Base-by-base conservation (phyloP, 35 echinoderm and acorn worm species). In the Lytechinus pictus region DNA sequence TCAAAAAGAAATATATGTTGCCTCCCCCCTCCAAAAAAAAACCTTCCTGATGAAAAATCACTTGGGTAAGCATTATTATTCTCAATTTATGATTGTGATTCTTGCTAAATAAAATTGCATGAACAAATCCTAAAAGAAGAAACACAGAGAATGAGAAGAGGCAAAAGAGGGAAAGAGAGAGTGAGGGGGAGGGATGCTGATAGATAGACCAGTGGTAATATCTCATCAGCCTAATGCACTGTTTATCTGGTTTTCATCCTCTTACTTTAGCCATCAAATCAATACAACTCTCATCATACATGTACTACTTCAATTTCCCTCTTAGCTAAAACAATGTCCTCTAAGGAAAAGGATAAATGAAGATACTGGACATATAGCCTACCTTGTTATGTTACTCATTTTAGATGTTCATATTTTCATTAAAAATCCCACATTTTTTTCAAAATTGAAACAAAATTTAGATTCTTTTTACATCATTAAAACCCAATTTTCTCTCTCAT, bases 151-250 rank as follows among this genome's bases (percentile, higher is more conserved):
- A 13, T 4, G 19, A 5, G 19, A 24, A 0, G 16, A 5, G 24
- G 61, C 16, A 21, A 24, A 21, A 72, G 61, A 72, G 61, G 24
- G 61, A 24, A 21, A 72, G 16, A 72, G 61, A 79, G 66, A 79
- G 66, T 0, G 21, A 79, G 14, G 21, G 66, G 0, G 11, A 79
- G 9, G 33, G 33, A 44, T 44, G 33, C 33, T 44, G 33, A 44
- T 44, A 44, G 33, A 44, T 2, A 44, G 33, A 44, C 33, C 14
- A 79, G 66, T 79, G 21, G 66, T 24, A 60, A 60, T 16, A 79
- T 79, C 66, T 79, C 66, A 79, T 79, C 66, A 79, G 19, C n/a
- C 66, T 79, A 79, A 79, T 79, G 66, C 66, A 79, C 66, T 79
- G 66, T 6, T 79, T 79, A 79, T 79, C 56, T 58, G 5, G 19